Evolutionary conservation across 92 coral and sea anemone species (phyloP).

Genomic region (Porites rus): DNA sequence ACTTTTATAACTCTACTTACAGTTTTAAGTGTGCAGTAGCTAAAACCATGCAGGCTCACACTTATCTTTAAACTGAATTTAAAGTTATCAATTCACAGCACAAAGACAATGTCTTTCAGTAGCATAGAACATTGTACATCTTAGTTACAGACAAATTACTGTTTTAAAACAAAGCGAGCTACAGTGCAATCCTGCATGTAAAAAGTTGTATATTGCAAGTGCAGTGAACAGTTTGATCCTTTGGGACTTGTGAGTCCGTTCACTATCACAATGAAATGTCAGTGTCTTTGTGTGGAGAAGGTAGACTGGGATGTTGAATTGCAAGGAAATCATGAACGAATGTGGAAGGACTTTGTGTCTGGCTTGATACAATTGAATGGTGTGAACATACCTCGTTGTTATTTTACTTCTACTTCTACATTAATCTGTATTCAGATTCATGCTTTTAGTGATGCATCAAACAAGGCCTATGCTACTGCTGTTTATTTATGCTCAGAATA

Average conservation of each 20-base stretch:
- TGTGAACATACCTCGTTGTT: constrained; percentile 65
- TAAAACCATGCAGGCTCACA: too few species aligned
- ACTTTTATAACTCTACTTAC: too few species aligned
- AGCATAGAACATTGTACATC: too few species aligned
- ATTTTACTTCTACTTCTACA: constrained; percentile 33
- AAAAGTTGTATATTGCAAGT: too few species aligned
- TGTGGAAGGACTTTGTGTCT: constrained; percentile 58
- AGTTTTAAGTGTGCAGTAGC: too few species aligned
- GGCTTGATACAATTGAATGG: constrained; percentile 43
- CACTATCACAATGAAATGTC: constrained; percentile 70
- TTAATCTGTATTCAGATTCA: constrained; percentile 39
- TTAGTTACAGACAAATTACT: too few species aligned
- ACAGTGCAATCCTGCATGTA: too few species aligned
- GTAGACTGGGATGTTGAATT: constrained; percentile 67
- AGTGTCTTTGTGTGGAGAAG: constrained; percentile 64
- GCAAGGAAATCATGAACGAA: constrained; percentile 45
- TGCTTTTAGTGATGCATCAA: constrained; percentile 42
- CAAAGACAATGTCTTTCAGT: too few species aligned
- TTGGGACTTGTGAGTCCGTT: constrained; percentile 72
- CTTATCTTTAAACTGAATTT: too few species aligned
- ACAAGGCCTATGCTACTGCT: constrained; percentile 46
- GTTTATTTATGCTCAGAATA: constrained; percentile 35
- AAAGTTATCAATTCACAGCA: too few species aligned
- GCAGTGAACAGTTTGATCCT: too few species aligned
- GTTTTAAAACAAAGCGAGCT: too few species aligned